Base-by-base conservation (phyloP, 2,113 vertebrate species). In the Serilophus lunatus region DNA sequence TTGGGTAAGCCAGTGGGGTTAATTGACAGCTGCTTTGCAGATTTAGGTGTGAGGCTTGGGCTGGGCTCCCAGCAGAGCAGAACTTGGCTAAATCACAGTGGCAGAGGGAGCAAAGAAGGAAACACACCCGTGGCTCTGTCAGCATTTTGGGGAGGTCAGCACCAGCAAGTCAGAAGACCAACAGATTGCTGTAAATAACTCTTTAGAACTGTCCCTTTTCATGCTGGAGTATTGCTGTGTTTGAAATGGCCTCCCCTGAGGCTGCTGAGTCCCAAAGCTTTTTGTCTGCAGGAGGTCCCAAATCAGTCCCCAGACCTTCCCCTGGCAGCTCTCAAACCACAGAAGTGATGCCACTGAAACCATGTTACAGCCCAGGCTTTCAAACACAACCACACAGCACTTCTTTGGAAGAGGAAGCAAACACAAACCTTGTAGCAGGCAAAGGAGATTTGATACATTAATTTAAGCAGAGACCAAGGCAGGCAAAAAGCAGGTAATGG, bases 401-500 rank as follows among this genome's bases (percentile, higher is more conserved):
- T 86, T 83, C 72, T 49, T 61, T 11, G 57, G 28, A 36, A 61
- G 29, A 36, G 22, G 61, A 7, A 50, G 35, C 33, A 88, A 83
- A 86, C 68, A 75, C 0, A 51, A 83, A 74, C 23, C 29, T 24
- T 82, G 79, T 54, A 59, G 23, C 26, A 47, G 33, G 36, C 28
- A 59, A 77, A 87, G 17, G 23, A 23, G 66, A 69, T 80, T 82
- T 70, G 77, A 77, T 17, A 74, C 4, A 19, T 63, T 47, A 38
- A 68, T 75, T 92, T 47, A 49, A 84, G 42, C 12, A 18, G 33
- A 49, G 36, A 82, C 60, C 19, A 51, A 74, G 45, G 23, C 66
- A 88, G 84, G 87, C n/a, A 93, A 95, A n/a, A 86, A 88, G 42
- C 70, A 88, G 40, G 38, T 81, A 88, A 78, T 68, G 53, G 91